Percentiles rank a stretch among this genome's conserved stretches.
These are phyloP conservation scores for Mongoloraphidia duomilia DNA, from an alignment of 2,888 invertebrate genomes.

Conservation along the genomic window DNA sequence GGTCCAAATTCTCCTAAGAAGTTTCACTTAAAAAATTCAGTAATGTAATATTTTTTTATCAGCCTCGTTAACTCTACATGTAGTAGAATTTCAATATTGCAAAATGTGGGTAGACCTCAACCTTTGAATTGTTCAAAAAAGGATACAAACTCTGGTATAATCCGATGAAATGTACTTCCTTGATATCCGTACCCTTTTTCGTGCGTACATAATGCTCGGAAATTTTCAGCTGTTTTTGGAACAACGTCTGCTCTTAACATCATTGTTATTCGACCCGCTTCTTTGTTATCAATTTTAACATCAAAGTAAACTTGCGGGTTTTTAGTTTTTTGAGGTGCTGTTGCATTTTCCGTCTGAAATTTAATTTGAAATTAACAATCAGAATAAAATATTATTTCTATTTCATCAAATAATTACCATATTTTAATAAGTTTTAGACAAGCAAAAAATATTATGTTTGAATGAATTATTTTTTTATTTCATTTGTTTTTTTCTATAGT, in stretches of 20 bases:
- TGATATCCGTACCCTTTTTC: conserved; percentile 96
- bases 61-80: no score
- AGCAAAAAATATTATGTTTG: no score
- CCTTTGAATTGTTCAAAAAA: conserved; percentile 25
- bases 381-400: no score
- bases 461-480: no score
- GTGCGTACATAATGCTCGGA: conserved; percentile 82
- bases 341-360: conserved; percentile 9
- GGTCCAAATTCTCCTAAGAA: not conserved
- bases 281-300: conserved; percentile 77
- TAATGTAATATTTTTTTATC: no score
- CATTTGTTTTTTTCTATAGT: no score
- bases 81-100: no score
- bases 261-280: conserved; percentile 82
- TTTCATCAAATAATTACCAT: no score
- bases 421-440: no score
- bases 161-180: conserved; percentile 77
- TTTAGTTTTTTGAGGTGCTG: conserved; percentile 33
- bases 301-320: conserved; percentile 95
- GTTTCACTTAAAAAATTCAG: no score
- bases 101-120: no score
- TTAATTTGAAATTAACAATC: not conserved
- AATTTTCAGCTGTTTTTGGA: conserved; percentile 91
- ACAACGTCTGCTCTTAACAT: conserved; percentile 84
- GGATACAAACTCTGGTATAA: conserved; percentile 97